Evolutionary conservation across 2,888 invertebrate genomes (phyloP).

Genomic region (Hermaeophaga mercurialis): DNA sequence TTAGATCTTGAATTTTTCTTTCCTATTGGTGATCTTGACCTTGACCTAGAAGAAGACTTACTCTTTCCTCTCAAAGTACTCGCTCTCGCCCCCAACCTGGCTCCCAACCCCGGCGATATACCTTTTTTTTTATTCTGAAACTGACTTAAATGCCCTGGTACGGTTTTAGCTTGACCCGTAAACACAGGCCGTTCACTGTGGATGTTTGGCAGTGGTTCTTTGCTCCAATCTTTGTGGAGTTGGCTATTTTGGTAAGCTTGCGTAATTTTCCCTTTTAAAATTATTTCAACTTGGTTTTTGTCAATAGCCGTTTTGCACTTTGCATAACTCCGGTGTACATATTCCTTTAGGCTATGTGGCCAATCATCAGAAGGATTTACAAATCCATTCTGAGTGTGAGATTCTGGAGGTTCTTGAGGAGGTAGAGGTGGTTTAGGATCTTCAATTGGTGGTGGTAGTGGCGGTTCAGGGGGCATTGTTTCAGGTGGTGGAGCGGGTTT

Average conservation of each 20-base stretch:
- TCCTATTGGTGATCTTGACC: conserved; percentile 41
- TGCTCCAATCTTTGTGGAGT: conserved; percentile 93
- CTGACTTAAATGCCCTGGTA: conserved; percentile 63
- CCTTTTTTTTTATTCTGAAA: conserved; percentile 62
- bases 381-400: conserved; percentile 30
- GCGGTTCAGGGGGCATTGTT: conserved; percentile 62
- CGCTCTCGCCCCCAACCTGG: conserved; percentile 63
- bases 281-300: conserved; percentile 92
- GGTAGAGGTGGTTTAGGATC: conserved; percentile 58
- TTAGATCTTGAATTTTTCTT: conserved; percentile 36
- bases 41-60: conserved; percentile 54
- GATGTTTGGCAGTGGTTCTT: conserved; percentile 89
- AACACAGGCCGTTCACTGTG: conserved; percentile 72
- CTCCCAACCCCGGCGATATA: conserved; percentile 59
- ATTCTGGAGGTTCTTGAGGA: conserved; percentile 30
- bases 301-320: conserved; percentile 88
- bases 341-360: conserved; percentile 82
- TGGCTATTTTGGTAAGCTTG: conserved; percentile 87
- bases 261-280: conserved; percentile 92
- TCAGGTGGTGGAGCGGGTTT: conserved; percentile 63
- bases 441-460: conserved; percentile 51
- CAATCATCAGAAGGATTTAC: conserved; percentile 71
- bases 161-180: conserved; percentile 45
- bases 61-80: conserved; percentile 54
- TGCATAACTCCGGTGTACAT: conserved; percentile 90